phyloP scores from a whole-genome alignment of 2,113 vertebrate species.

The Amblyopsis rosae region DNA sequence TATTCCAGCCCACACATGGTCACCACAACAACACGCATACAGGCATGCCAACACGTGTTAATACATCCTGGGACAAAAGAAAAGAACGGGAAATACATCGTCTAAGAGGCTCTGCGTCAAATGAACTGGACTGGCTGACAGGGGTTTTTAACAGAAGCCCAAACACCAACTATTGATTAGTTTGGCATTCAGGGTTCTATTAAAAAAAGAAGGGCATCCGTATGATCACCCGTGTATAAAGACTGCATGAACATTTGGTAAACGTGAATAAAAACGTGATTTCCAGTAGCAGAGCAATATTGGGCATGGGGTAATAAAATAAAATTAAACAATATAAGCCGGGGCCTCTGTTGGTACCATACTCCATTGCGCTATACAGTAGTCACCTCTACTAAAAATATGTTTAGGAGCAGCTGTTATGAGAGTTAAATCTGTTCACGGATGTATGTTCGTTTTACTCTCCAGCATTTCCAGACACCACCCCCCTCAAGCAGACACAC shows the following conservation, averaged over 20 bases:
- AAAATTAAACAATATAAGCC: slow-evolving; percentile 24
- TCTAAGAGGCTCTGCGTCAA: slow-evolving; percentile 5
- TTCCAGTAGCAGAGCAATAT: slow-evolving; percentile 8
- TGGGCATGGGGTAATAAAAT: neutral
- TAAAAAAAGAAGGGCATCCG: slow-evolving; percentile 1
- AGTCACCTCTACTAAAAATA: slow-evolving; percentile 55
- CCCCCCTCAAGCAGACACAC: slow-evolving; percentile 54
- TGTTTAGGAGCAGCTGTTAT: slow-evolving; percentile 65
- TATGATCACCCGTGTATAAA: slow-evolving; percentile 5
- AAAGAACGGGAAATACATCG: neutral
- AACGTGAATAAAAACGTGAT: neutral
- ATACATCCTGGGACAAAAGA: slow-evolving; percentile 48
- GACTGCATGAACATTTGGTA: neutral
- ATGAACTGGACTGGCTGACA: neutral
- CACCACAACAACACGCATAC: slow-evolving; percentile 65
- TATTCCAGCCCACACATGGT: slow-evolving; percentile 50
- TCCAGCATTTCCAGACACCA: slow-evolving; percentile 36
- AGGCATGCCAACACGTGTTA: slow-evolving; percentile 74
- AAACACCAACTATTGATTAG: too few relatives aligned
- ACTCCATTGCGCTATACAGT: slow-evolving; percentile 30
- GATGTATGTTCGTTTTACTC: slow-evolving; percentile 23
- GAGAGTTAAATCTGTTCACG: slow-evolving; percentile 60
- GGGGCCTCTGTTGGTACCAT: slow-evolving; percentile 38
- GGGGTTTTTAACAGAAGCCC: too few relatives aligned
- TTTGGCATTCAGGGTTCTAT: slow-evolving; percentile 2